Conservation (phyloP, 92 coral and sea anemone genomes). For the Actinostola sp. region DNA sequence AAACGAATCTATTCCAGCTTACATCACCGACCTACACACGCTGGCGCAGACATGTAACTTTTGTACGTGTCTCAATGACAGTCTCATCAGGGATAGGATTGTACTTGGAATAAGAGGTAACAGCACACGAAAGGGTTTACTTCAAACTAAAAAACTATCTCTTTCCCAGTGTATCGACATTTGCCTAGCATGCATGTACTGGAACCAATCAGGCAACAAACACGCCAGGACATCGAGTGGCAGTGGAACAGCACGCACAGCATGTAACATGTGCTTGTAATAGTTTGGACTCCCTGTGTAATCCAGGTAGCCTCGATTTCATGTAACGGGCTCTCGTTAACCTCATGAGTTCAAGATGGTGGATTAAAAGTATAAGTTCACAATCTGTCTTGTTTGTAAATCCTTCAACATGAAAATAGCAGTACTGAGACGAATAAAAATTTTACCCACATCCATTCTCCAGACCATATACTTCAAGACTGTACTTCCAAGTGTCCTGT, state of each 20-base stretch:
- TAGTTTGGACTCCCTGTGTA: no score
- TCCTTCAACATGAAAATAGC: slow-evolving; percentile 43
- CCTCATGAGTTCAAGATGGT: no score
- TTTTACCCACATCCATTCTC: slow-evolving; percentile 28
- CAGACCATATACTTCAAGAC: slow-evolving; percentile 42
- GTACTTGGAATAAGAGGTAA: slow-evolving; percentile 22
- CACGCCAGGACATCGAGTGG: no score
- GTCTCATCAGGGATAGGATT: slow-evolving; percentile 30
- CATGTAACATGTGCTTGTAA: no score
- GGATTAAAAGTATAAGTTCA: no score
- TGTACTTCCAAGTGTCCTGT: slow-evolving; percentile 39
- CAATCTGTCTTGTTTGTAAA: slow-evolving; percentile 40
- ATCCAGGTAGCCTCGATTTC: no score
- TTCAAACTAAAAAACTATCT: slow-evolving; percentile 13
- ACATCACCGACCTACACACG: slow-evolving; percentile 18
- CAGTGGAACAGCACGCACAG: no score
- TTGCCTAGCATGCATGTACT: slow-evolving; percentile 10
- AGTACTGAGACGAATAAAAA: slow-evolving; percentile 42
- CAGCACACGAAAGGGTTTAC: slow-evolving; percentile 18
- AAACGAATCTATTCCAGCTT: slow-evolving; percentile 25
- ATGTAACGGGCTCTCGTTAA: no score
- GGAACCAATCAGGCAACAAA: no score
- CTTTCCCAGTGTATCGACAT: slow-evolving; percentile 3
- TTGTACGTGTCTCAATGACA: slow-evolving; percentile 16
- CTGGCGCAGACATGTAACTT: slow-evolving; percentile 33